Percentiles rank a stretch among this genome's conserved stretches.
phyloP scores from a whole-genome alignment of 2,797 vertebrate genomes.

The Sternotherus odoratus region DNA sequence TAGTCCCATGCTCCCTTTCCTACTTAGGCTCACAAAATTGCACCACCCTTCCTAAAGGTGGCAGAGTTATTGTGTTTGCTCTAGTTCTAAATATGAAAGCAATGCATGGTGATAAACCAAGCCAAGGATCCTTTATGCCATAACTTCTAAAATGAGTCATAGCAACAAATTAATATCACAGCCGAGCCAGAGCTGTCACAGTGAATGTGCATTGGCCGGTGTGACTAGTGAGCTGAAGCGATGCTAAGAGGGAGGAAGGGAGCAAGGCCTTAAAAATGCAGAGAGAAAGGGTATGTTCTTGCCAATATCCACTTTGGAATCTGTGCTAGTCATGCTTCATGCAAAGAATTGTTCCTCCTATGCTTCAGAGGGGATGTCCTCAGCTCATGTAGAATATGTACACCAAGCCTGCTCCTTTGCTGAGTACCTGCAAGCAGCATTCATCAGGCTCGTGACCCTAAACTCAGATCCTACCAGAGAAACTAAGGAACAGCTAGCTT shows the following conservation, averaged over 20 bases:
- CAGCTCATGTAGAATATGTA: background rate
- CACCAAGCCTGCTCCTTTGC: background rate
- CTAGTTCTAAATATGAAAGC: background rate
- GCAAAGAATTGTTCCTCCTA: background rate
- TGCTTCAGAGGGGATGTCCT: background rate
- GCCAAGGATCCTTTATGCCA: background rate
- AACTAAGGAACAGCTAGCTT: background rate
- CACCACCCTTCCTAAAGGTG: background rate
- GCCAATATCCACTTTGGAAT: background rate
- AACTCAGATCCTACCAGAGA: background rate
- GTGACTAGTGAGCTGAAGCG: background rate
- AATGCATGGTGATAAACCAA: background rate
- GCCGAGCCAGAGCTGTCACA: background rate
- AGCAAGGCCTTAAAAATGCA: background rate
- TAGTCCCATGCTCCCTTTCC: background rate
- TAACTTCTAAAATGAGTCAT: constrained; percentile 13
- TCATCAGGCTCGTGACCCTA: no score
- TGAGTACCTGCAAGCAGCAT: background rate
- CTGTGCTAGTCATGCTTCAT: background rate
- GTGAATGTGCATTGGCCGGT: background rate
- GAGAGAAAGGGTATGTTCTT: background rate
- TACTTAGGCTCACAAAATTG: background rate
- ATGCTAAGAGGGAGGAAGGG: background rate
- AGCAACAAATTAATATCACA: background rate
- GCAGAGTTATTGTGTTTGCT: background rate